phyloP scores from a whole-genome alignment of 1,140 invertebrate genomes.

The Limonius californicus region DNA sequence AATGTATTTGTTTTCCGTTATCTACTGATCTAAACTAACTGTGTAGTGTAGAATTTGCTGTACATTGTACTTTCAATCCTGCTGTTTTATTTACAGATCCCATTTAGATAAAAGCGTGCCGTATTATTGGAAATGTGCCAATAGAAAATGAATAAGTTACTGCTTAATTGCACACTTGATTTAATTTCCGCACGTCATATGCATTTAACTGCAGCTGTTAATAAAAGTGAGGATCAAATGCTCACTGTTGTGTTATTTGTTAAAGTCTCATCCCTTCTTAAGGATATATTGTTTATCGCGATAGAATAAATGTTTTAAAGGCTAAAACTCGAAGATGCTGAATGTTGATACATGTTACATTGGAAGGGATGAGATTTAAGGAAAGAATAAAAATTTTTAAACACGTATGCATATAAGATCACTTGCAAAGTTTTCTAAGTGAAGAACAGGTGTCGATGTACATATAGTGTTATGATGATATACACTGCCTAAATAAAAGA shows the following conservation, averaged over 20 bases:
- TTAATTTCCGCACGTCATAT: constrained; percentile 23
- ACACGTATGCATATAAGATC: constrained; percentile 21
- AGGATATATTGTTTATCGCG: constrained; percentile 13
- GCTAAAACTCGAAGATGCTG: neutral
- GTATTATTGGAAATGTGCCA: constrained; percentile 15
- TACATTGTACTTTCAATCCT: constrained; percentile 25
- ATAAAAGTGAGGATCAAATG: constrained; percentile 22
- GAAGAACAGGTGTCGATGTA: constrained; percentile 44
- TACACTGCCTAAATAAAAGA: constrained; percentile 48
- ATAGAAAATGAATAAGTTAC: constrained; percentile 23
- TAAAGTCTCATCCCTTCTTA: constrained; percentile 26
- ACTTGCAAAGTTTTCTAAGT: constrained; percentile 36
- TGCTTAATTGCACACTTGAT: constrained; percentile 25
- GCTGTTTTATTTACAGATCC: constrained; percentile 1
- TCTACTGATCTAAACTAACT: constrained; percentile 27
- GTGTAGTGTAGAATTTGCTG: constrained; percentile 39
- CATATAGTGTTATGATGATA: constrained; percentile 48
- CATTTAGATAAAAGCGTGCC: constrained; percentile 12
- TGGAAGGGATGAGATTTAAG: constrained; percentile 5
- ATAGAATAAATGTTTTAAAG: neutral
- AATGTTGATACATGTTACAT: neutral
- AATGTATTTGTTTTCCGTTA: constrained; percentile 25
- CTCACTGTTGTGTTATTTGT: constrained; percentile 41
- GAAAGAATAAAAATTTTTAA: neutral
- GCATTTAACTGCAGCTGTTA: neutral